Evolutionary conservation across 2,888 invertebrate species (phyloP).

Genomic region (Drosophila incognita): DNA sequence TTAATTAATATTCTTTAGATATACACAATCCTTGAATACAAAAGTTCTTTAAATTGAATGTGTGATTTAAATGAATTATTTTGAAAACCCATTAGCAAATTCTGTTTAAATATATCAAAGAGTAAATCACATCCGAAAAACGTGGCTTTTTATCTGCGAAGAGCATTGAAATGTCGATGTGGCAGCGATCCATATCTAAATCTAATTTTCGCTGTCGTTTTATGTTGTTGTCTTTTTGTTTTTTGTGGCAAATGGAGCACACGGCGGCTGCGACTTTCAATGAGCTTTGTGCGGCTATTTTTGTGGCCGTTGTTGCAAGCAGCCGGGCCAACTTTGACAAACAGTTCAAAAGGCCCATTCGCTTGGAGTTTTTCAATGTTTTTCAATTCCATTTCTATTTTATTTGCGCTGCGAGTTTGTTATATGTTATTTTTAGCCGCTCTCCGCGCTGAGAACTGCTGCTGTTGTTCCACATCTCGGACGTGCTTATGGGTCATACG

Average conservation of each 20-base stretch:
- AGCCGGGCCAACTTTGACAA: conserved; percentile 68
- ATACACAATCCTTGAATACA: neutral
- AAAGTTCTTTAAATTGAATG: neutral
- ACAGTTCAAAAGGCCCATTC: conserved; percentile 69
- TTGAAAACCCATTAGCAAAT: neutral
- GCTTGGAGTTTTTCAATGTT: conserved; percentile 66
- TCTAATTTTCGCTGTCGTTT: conserved; percentile 24
- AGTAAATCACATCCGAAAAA: neutral
- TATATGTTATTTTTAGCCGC: conserved; percentile 53
- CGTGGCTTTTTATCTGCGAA: neutral
- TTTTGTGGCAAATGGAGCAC: conserved; percentile 64
- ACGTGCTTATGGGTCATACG: conserved; percentile 47
- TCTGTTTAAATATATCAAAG: neutral
- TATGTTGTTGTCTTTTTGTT: conserved; percentile 4
- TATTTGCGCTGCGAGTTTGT: conserved; percentile 18
- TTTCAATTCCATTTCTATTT: conserved; percentile 37
- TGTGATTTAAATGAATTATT: neutral
- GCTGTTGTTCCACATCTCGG: conserved; percentile 37
- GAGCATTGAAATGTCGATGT: conserved; percentile 31
- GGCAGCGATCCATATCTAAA: neutral
- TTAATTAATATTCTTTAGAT: neutral
- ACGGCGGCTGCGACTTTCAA: conserved; percentile 68
- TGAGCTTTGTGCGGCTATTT: conserved; percentile 78
- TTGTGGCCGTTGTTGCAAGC: conserved; percentile 62
- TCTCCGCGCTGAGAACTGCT: conserved; percentile 21